Evolutionary conservation across 2,888 invertebrate species (phyloP).

Genomic region (Yponomeuta plumbellus): DNA sequence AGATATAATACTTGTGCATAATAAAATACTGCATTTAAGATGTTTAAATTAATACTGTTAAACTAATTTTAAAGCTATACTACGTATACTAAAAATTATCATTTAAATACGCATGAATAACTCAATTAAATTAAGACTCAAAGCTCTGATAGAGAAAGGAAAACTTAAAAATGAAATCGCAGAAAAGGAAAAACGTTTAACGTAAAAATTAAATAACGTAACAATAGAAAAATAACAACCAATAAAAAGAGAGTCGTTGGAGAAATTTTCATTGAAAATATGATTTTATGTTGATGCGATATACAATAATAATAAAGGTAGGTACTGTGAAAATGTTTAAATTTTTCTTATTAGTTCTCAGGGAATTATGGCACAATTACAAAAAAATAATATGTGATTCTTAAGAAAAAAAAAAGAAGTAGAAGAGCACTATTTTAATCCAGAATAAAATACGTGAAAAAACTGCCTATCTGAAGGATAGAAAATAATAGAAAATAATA

Average conservation of each 20-base stretch:
- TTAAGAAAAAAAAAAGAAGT: conserved; percentile 16
- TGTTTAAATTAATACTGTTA: conserved; percentile 37
- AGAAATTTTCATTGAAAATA: background rate
- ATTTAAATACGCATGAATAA: conserved; percentile 52
- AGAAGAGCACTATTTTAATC: background rate
- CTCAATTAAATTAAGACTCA: conserved; percentile 45
- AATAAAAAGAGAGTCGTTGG: conserved; percentile 35
- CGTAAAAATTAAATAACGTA: conserved; percentile 39
- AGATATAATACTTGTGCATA: conserved; percentile 36
- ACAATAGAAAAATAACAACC: conserved; percentile 54
- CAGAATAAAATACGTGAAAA: conserved; percentile 9
- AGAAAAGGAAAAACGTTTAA: conserved; percentile 50
- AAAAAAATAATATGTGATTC: background rate
- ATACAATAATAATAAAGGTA: too few relatives aligned
- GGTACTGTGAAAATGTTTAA: too few relatives aligned
- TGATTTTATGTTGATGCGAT: background rate
- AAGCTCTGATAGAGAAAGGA: conserved; percentile 44
- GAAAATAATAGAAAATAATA: conserved; percentile 34
- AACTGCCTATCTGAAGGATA: conserved; percentile 26
- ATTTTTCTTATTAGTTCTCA: background rate
- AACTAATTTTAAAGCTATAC: conserved; percentile 62
- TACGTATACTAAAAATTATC: conserved; percentile 56
- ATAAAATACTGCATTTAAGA: conserved; percentile 40
- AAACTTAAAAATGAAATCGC: conserved; percentile 41
- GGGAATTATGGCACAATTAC: background rate